Evolutionary conservation across 2,113 vertebrate genomes (phyloP).

Genomic region (Pycnonotus jocosus): DNA sequence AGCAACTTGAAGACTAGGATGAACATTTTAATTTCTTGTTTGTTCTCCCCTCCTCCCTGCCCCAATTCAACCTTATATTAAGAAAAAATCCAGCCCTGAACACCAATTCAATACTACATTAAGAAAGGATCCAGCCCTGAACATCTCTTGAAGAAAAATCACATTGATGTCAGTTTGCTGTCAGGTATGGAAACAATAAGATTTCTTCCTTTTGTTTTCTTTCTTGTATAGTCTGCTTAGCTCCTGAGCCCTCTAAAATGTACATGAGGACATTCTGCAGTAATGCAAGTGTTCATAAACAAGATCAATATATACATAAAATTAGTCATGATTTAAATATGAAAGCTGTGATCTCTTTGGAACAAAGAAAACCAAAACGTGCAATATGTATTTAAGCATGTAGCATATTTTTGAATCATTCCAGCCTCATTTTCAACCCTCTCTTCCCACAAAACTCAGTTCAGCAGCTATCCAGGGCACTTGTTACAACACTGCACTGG

Average conservation of each 20-base stretch:
- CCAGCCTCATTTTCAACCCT: not conserved
- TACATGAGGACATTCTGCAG: not conserved
- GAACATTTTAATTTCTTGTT: not conserved
- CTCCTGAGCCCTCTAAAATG: not conserved
- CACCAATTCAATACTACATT: not conserved
- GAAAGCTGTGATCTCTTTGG: not conserved
- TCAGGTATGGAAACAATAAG: not conserved
- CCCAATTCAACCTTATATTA: not conserved
- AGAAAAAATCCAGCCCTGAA: not conserved
- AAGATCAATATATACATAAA: not conserved
- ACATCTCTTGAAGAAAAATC: not conserved
- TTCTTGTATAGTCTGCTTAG: not conserved
- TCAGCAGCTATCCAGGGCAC: not conserved
- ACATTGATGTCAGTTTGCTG: not conserved
- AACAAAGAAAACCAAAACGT: not conserved
- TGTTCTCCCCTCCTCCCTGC: not conserved
- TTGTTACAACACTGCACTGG: not conserved
- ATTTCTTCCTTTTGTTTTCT: not conserved
- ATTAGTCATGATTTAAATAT: not conserved
- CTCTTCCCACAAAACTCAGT: not conserved
- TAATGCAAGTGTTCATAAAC: not conserved
- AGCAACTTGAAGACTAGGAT: not conserved
- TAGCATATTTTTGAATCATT: not conserved
- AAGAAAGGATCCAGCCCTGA: not conserved
- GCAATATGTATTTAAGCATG: not conserved